phyloP scores from a whole-genome alignment of 1,140 invertebrate genomes.

The Pogonomyrmex barbatus region DNA sequence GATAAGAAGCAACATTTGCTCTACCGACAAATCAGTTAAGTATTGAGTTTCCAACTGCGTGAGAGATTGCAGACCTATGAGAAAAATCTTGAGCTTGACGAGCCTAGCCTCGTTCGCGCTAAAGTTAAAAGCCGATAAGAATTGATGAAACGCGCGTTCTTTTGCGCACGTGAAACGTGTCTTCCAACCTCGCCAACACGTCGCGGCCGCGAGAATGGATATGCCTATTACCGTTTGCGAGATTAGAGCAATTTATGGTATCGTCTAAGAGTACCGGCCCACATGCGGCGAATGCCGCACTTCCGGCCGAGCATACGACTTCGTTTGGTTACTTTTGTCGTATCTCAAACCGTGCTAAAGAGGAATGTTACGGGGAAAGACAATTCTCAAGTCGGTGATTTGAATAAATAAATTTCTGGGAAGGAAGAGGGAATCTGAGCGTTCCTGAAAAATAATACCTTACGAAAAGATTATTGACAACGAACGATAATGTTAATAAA shows the following conservation, averaged over 20 bases:
- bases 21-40: neutral
- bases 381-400: neutral
- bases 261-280: slow-evolving; percentile 47
- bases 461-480: neutral
- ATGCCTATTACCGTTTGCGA: slow-evolving; percentile 58
- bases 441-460: neutral
- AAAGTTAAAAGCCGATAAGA: slow-evolving; percentile 51
- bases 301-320: slow-evolving; percentile 60
- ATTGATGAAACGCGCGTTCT: slow-evolving; percentile 10
- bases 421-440: neutral
- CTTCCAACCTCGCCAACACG: slow-evolving; percentile 42
- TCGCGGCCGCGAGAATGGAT: slow-evolving; percentile 46
- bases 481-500: neutral
- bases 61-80: neutral
- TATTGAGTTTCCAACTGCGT: neutral
- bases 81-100: slow-evolving; percentile 14
- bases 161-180: slow-evolving; percentile 18
- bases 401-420: neutral
- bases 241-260: slow-evolving; percentile 65
- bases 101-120: neutral
- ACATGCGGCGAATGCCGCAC: slow-evolving; percentile 36
- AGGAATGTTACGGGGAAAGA: neutral
- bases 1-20: neutral
- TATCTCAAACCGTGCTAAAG: neutral
- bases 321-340: neutral